Percentiles rank a stretch among this genome's conserved stretches.
These are phyloP conservation scores for Schrankia costaestrigalis DNA, from an alignment of 2,888 invertebrate species.

Conservation along the genomic window DNA sequence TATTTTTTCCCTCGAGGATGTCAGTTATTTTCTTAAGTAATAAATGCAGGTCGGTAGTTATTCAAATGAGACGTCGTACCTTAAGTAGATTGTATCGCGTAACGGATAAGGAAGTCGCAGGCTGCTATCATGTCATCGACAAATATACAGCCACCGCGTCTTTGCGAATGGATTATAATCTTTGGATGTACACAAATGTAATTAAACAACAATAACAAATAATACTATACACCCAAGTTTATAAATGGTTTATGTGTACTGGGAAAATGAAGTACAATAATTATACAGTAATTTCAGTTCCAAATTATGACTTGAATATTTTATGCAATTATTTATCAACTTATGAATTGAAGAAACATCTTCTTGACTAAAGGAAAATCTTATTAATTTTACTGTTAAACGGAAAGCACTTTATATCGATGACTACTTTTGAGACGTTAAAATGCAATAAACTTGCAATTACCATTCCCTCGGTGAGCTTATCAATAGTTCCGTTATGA, in stretches of 20 bases:
- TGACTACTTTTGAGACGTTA: too few species aligned
- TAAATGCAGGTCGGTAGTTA: slow-evolving; percentile 59
- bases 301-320: too few species aligned
- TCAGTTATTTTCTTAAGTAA: slow-evolving; percentile 49
- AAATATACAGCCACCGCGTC: slow-evolving; percentile 41
- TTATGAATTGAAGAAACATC: too few species aligned
- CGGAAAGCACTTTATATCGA: too few species aligned
- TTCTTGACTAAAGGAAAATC: too few species aligned
- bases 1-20: slow-evolving; percentile 49
- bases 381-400: too few species aligned
- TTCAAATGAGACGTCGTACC: slow-evolving; percentile 67
- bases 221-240: too few species aligned
- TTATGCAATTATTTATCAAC: too few species aligned
- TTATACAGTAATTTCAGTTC: too few species aligned
- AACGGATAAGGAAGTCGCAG: slow-evolving; percentile 69
- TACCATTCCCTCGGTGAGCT: slow-evolving; percentile 33
- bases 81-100: slow-evolving; percentile 62
- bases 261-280: too few species aligned
- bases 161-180: slow-evolving; percentile 18
- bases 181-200: background rate
- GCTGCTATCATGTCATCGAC: slow-evolving; percentile 60
- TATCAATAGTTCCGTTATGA: slow-evolving; percentile 37
- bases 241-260: too few species aligned
- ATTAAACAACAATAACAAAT: too few species aligned
- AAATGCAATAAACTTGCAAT: slow-evolving; percentile 30